These are phyloP conservation scores for Potorous gilbertii DNA, from an alignment of 2,797 vertebrate genomes.

Conservation along the genomic window DNA sequence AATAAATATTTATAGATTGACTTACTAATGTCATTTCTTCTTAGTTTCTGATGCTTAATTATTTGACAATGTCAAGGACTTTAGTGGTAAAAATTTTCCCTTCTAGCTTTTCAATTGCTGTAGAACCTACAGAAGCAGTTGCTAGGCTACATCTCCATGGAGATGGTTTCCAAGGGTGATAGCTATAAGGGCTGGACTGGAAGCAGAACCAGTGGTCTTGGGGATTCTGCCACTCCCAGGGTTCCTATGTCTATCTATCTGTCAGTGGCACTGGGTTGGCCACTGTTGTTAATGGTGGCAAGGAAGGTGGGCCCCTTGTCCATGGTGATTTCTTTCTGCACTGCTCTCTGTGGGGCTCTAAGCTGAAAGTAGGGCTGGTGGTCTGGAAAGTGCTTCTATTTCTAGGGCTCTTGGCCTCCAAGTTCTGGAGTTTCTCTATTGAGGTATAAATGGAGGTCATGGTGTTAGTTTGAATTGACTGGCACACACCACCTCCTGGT, in stretches of 20 bases:
- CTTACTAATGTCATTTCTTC: neutral
- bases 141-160: neutral
- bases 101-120: neutral
- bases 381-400: neutral
- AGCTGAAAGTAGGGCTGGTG: neutral
- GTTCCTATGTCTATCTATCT: neutral
- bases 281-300: neutral
- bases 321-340: neutral
- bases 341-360: neutral
- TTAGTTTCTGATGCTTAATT: neutral
- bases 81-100: neutral
- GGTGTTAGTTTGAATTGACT: neutral
- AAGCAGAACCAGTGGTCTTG: neutral
- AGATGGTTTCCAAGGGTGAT: neutral
- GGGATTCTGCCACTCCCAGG: neutral
- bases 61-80: neutral
- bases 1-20: neutral
- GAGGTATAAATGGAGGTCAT: neutral
- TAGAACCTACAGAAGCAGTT: neutral
- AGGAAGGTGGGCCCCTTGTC: neutral
- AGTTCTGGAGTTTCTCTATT: neutral
- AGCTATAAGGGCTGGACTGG: neutral
- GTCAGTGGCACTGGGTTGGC: neutral
- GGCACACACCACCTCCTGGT: neutral
- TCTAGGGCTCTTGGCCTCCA: neutral